Base-by-base conservation (phyloP, 2,797 vertebrate species). In the Rhabdomys pumilio region DNA sequence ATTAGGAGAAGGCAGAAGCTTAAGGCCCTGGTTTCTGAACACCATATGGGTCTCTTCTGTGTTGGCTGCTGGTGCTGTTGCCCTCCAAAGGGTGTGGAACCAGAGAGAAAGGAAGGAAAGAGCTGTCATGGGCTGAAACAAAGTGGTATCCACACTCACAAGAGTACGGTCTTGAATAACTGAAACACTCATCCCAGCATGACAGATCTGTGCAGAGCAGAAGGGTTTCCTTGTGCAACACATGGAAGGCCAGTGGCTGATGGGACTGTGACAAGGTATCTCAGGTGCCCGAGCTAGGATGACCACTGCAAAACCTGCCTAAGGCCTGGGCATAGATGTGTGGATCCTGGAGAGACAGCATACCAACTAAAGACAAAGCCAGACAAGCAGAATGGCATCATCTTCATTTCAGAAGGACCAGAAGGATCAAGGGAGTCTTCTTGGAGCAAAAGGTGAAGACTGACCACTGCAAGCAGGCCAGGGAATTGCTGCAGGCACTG, bases 161-260 rank as follows among this genome's bases (percentile, higher is more conserved):
- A 82, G 38, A 17, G 55, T 34, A 34, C 29, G n/a, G 61, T 63
- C 2, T 24, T 55, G 19, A 77, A 67, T 41, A 85, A 26, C 20
- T 2, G 7, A 55, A 34, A 6, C 6, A 0, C 13, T 84, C 53
- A 14, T 20, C 20, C 2, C 0, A 9, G 22, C 4, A 7, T 85
- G 41, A 90, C 17, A 59, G 63, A 47, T 19, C 53, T 53, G 17
- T 15, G 11, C 7, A 53, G 19, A 75, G 13, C 26, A 91, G 44
- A 61, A 34, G 31, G 6, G 13, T 44, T 31, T 22, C 53, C 19
- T 67, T 9, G 90, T 22, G 17, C 14, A 69, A 3, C 26, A 15
- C 0, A 0, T 34, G 34, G 29, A 69, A 38, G 10, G 5, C 22
- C 19, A 29, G 24, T 57, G 47, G 17, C 41, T 50, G 34, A 34